Conservation (phyloP, 2,888 invertebrate species). For the Fissipunctia ypsillon region DNA sequence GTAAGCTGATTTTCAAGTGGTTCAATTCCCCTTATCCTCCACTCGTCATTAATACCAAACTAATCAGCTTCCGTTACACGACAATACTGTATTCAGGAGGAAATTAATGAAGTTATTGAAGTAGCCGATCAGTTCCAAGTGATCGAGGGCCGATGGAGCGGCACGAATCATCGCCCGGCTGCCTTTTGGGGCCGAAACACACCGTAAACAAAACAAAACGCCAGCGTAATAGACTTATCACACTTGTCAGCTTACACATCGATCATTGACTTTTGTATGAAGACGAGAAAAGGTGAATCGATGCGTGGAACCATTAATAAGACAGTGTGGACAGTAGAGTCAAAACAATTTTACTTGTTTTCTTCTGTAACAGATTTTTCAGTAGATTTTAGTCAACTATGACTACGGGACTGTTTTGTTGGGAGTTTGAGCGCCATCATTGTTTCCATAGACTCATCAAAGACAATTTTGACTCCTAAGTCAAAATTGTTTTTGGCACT, state of each 20-base stretch:
- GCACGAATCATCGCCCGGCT: constrained; percentile 75
- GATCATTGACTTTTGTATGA: constrained; percentile 11
- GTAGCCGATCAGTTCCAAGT: constrained; percentile 75
- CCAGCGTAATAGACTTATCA: constrained; percentile 36
- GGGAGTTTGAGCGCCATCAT: not conserved
- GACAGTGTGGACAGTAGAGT: not conserved
- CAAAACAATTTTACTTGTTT: not conserved
- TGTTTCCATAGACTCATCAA: not conserved
- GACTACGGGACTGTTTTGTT: not conserved
- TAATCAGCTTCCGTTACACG: constrained; percentile 45
- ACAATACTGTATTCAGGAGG: constrained; percentile 59
- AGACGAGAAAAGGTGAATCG: constrained; percentile 7
- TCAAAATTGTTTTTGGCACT: no score
- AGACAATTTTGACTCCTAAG: not conserved
- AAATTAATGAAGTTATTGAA: constrained; percentile 78
- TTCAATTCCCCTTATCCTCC: constrained; percentile 22
- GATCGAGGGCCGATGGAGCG: constrained; percentile 77
- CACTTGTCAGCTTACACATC: constrained; percentile 49
- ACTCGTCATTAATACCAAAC: constrained; percentile 34
- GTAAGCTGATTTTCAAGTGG: constrained; percentile 20
- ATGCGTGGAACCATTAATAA: not conserved
- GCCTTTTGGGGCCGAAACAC: constrained; percentile 76
- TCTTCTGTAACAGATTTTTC: not conserved
- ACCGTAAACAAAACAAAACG: constrained; percentile 68
- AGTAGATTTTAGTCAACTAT: not conserved